phyloP scores from a whole-genome alignment of 2,888 invertebrate species.

The Drosophila affinis region DNA sequence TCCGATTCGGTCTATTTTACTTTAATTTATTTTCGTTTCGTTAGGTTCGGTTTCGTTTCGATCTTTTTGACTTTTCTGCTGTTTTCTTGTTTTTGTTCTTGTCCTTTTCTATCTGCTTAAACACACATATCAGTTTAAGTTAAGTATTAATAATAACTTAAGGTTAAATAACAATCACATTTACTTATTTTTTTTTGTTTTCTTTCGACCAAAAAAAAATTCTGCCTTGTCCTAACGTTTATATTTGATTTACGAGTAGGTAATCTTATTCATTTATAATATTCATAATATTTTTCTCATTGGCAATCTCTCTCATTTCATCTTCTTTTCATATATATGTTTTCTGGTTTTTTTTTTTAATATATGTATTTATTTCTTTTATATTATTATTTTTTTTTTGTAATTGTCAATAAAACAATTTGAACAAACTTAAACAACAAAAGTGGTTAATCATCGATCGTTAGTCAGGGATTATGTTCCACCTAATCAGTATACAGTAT shows the following conservation, averaged over 20 bases:
- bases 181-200: slow-evolving; percentile 69
- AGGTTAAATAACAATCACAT: slow-evolving; percentile 83
- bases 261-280: slow-evolving; percentile 33
- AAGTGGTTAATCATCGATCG: slow-evolving; percentile 36
- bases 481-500: slow-evolving; percentile 4
- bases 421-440: slow-evolving; percentile 59
- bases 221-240: slow-evolving; percentile 39
- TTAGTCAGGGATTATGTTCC: slow-evolving; percentile 34
- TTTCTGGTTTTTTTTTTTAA: not conserved
- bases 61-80: slow-evolving; percentile 9
- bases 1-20: not conserved
- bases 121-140: slow-evolving; percentile 52
- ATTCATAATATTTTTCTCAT: slow-evolving; percentile 38
- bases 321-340: not conserved
- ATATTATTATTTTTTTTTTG: not conserved
- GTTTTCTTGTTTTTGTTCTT: slow-evolving; percentile 6
- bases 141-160: slow-evolving; percentile 72
- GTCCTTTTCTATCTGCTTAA: slow-evolving; percentile 24
- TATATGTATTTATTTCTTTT: too few relatives aligned
- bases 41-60: slow-evolving; percentile 8
- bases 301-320: slow-evolving; percentile 9
- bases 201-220: slow-evolving; percentile 54
- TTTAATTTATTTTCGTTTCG: slow-evolving; percentile 13
- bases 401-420: slow-evolving; percentile 76
- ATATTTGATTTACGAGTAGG: slow-evolving; percentile 54